These are phyloP conservation scores for Cetonia aurata DNA, from an alignment of 2,888 invertebrate species.

Conservation along the genomic window DNA sequence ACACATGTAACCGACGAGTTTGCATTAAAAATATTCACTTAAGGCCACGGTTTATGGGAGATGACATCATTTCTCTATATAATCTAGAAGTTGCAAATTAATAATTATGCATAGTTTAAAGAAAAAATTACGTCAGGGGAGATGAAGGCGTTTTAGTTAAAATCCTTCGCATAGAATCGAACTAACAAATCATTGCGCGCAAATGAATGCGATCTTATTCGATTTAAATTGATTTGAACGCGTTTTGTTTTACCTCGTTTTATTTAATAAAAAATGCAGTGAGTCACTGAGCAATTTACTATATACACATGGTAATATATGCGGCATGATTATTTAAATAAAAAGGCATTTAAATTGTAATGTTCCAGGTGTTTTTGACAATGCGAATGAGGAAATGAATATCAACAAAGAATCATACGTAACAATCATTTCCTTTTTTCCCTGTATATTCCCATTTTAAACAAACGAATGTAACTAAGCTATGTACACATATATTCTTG, in stretches of 20 bases:
- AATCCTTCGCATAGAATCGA: neutral
- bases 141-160: neutral
- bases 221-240: neutral
- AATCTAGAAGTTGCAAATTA: conserved; percentile 27
- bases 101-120: conserved; percentile 22
- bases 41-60: neutral
- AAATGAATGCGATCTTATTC: no score
- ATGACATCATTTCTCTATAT: conserved; percentile 30
- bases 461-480: no score
- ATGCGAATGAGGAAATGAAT: neutral
- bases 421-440: no score
- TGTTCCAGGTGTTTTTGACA: neutral
- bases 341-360: conserved; percentile 17
- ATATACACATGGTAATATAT: no score
- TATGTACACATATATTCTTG: no score
- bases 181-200: neutral
- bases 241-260: no score
- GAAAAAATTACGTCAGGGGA: neutral
- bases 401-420: no score
- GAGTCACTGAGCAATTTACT: neutral
- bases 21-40: conserved; percentile 28
- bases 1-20: conserved; percentile 7
- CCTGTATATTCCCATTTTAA: no score
- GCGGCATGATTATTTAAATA: neutral
- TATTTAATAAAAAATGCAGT: neutral